Evolutionary conservation across 1,140 invertebrate genomes (phyloP).

Genomic region (Pygmarrhopalites habei): DNA sequence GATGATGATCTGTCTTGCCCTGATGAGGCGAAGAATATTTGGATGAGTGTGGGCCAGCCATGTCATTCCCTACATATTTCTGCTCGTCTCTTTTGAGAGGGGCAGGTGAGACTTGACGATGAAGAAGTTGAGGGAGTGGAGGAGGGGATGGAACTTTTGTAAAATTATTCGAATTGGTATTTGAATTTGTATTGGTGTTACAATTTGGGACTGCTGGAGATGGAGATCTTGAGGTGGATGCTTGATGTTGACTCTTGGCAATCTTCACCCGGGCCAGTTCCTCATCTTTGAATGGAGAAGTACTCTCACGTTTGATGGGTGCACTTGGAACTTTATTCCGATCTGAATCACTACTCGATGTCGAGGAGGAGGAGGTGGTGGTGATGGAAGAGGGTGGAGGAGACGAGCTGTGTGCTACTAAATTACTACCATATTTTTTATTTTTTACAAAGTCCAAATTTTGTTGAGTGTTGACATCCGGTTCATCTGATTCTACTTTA

Average conservation of each 20-base stretch:
- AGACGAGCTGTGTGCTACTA: too few relatives aligned
- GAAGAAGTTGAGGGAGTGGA: constrained; percentile 1
- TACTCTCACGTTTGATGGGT: neutral
- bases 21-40: constrained; percentile 19
- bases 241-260: neutral
- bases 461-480: neutral
- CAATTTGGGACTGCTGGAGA: constrained; percentile 4
- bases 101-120: neutral
- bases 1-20: too few relatives aligned
- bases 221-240: constrained; percentile 17
- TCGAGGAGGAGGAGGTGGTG: neutral
- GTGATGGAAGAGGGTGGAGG: neutral
- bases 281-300: constrained; percentile 1
- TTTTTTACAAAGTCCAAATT: neutral
- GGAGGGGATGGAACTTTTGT: constrained; percentile 11
- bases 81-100: neutral
- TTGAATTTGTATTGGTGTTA: neutral
- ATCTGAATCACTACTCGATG: neutral
- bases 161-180: neutral
- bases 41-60: constrained; percentile 32
- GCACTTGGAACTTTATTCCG: too few relatives aligned
- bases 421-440: neutral
- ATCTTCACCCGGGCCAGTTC: neutral
- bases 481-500: too few relatives aligned
- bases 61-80: constrained; percentile 20